A percentile compares a stretch with the other conserved stretches of the same genome.
Conservation (phyloP, 2,888 invertebrate genomes). For the Drosophila nigricruria region DNA sequence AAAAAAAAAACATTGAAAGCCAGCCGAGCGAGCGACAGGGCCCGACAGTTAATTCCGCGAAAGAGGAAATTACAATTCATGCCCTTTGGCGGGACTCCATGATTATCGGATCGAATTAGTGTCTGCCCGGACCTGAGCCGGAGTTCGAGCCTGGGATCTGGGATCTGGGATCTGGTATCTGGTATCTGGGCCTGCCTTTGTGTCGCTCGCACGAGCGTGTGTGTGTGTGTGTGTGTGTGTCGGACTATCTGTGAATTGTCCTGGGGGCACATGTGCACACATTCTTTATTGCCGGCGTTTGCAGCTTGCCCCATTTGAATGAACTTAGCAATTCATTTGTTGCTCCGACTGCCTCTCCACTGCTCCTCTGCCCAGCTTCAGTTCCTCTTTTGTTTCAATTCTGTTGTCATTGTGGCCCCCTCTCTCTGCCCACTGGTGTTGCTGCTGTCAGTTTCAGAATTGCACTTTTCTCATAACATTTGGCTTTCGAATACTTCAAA, state of each 20-base stretch:
- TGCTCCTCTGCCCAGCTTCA: neutral
- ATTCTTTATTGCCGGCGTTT: slow-evolving; percentile 71
- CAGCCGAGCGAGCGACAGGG: slow-evolving; percentile 61
- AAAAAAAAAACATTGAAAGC: slow-evolving; percentile 49
- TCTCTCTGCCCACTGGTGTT: slow-evolving; percentile 2
- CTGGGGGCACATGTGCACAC: slow-evolving; percentile 58
- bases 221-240: slow-evolving; percentile 38
- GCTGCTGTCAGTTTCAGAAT: slow-evolving; percentile 67
- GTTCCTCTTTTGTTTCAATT: slow-evolving; percentile 50
- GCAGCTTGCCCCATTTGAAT: slow-evolving; percentile 70
- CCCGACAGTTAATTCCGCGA: slow-evolving; percentile 85
- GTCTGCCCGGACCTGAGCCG: slow-evolving; percentile 73
- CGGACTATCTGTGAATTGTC: slow-evolving; percentile 58
- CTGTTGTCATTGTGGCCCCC: slow-evolving; percentile 3
- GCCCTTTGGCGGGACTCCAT: slow-evolving; percentile 84
- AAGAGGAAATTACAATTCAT: slow-evolving; percentile 85
- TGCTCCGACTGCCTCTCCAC: slow-evolving; percentile 24
- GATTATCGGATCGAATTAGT: slow-evolving; percentile 85
- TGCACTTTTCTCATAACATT: slow-evolving; percentile 49
- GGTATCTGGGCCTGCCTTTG: slow-evolving; percentile 27
- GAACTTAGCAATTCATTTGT: slow-evolving; percentile 68
- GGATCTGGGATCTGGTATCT: neutral
- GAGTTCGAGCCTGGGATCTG: slow-evolving; percentile 15
- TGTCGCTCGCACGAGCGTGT: slow-evolving; percentile 32
- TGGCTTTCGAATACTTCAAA: neutral